Evolutionary conservation across 2,113 vertebrate genomes (phyloP), one percentile per base, ranked within the genome.

Genomic region (Pseudopipra pipra): DNA sequence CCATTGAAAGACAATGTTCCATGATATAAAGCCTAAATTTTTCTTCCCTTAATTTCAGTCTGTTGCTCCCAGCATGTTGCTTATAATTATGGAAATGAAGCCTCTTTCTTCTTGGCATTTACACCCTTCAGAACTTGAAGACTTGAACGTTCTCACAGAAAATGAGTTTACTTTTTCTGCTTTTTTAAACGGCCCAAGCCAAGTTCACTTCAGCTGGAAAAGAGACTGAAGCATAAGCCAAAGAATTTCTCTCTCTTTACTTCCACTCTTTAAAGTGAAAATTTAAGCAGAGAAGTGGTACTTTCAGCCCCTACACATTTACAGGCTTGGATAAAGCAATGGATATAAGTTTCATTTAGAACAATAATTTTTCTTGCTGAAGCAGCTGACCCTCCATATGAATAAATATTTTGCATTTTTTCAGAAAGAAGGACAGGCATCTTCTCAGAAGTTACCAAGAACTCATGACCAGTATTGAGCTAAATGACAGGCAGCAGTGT

Each of bases 11-110:
- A 72, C 41, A 31, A 19, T 14, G 35, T 59, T 84, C 75, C 62
- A 62, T 49, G 1, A 77, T 17, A 49, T 14, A 58, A 66, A 88
- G 39, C 30, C 55, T 77, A 77, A 39, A 43, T 84, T 94, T 93
- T 76, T 74, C 56, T 76, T 81, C 43, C 25, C 6, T 80, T 70
- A 66, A 76, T 90, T 90, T 94, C 73, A 91, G 12, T 55, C 93
- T 83, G 63, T 49, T 95, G n/a, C 58, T 85, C 70, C 27, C 75
- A 79, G 88, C 75, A 76, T 58, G 71, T 56, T 93, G 22, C 46
- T 89, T 59, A 54, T 87, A 67, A 44, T 86, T 80, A 91, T 77
- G 71, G 76, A 95, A 91, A 85, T 12, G 17, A 94, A 91, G 24
- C 25, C 28, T 77, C 31, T 17, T 35, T 67, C 63, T 76, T 67